A percentile compares a stretch with the other conserved stretches of the same genome.
Evolutionary conservation across 2,888 invertebrate species (phyloP).

Genomic region (Achlya flavicornis): DNA sequence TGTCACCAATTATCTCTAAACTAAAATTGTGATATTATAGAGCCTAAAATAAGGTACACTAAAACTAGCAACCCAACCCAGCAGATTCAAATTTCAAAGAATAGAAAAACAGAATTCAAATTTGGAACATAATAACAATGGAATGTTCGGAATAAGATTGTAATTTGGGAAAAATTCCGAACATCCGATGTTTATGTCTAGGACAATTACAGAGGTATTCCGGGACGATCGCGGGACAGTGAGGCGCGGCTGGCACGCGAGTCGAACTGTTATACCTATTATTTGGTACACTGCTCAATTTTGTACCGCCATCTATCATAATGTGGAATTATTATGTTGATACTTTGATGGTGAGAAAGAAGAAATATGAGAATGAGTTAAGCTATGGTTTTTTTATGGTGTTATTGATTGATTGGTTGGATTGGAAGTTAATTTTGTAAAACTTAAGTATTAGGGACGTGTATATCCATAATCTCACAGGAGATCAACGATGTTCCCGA

Average conservation of each 20-base stretch:
- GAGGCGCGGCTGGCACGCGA: conserved; percentile 29
- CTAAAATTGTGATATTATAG: background rate
- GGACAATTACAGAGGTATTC: conserved; percentile 54
- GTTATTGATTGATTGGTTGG: conserved; percentile 9
- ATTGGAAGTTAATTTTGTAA: background rate
- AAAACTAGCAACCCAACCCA: background rate
- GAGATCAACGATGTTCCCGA: too few species aligned
- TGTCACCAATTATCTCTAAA: background rate
- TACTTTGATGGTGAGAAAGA: conserved; percentile 8
- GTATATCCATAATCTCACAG: too few species aligned
- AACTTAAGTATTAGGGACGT: too few species aligned
- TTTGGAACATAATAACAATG: background rate
- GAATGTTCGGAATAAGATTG: conserved; percentile 14
- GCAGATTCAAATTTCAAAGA: conserved; percentile 10
- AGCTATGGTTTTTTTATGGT: conserved; percentile 1
- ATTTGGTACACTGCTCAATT: conserved; percentile 19
- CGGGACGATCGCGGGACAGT: conserved; percentile 40
- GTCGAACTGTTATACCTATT: conserved; percentile 17
- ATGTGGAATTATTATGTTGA: conserved; percentile 10
- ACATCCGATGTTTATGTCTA: conserved; percentile 43
- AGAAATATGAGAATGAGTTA: conserved; percentile 5
- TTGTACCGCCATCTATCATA: conserved; percentile 14
- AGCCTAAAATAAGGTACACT: conserved; percentile 26
- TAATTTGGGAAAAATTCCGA: conserved; percentile 59
- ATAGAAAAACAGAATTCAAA: background rate